A percentile compares a stretch with the other conserved stretches of the same genome.
phyloP scores from a whole-genome alignment of 2,113 vertebrate genomes.

The Bubo bubo region DNA sequence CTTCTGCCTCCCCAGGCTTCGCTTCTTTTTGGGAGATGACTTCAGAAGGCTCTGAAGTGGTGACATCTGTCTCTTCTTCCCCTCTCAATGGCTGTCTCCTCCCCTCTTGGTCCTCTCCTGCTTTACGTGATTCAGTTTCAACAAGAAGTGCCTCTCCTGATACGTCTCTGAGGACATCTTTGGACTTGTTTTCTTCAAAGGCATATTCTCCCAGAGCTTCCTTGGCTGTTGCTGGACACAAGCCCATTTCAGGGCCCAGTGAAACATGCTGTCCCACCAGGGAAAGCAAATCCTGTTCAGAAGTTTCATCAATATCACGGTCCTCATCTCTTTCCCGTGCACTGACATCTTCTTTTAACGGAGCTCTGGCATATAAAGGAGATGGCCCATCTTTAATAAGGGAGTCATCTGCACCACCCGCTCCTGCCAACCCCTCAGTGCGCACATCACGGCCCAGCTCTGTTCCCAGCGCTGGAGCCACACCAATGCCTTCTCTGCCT shows the following conservation, averaged over 20 bases:
- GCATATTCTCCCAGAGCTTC: background rate
- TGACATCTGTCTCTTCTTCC: background rate
- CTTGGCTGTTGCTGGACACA: background rate
- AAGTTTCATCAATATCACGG: slow-evolving; percentile 51
- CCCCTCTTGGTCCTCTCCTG: background rate
- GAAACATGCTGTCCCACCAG: background rate
- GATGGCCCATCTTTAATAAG: background rate
- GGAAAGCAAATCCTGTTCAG: background rate
- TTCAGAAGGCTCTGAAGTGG: background rate
- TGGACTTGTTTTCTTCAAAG: background rate
- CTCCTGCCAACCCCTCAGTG: background rate
- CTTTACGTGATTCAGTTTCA: background rate
- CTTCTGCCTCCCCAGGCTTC: slow-evolving; percentile 15
- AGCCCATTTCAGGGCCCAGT: background rate
- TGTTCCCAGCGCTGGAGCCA: background rate
- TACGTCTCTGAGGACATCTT: background rate
- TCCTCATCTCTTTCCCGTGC: slow-evolving; percentile 44
- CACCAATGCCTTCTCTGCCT: background rate
- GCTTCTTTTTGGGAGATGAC: slow-evolving; percentile 37
- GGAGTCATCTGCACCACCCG: background rate
- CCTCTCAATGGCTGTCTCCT: background rate
- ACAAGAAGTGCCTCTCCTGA: background rate
- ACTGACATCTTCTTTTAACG: background rate
- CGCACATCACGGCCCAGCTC: background rate
- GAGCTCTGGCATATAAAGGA: background rate